phyloP scores from a whole-genome alignment of 2,113 vertebrate species.

The Catharus minimus region DNA sequence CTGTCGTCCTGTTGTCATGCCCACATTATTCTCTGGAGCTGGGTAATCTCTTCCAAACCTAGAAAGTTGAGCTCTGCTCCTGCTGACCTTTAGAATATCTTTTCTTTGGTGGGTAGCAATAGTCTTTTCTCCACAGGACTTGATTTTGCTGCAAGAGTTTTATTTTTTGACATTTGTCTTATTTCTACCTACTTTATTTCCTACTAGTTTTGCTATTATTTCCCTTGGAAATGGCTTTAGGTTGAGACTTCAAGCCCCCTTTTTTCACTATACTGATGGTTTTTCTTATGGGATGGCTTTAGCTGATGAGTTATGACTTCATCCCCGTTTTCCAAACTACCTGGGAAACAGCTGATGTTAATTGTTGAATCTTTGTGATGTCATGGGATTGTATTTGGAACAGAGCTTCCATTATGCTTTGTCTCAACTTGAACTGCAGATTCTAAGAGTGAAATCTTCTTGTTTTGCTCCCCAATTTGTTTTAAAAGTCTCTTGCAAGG shows the following conservation, averaged over 20 bases:
- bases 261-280: background rate
- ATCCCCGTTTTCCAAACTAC: slow-evolving; percentile 2
- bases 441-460: background rate
- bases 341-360: slow-evolving; percentile 54
- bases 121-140: background rate
- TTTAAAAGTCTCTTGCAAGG: slow-evolving; percentile 16
- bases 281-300: slow-evolving; percentile 2
- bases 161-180: background rate
- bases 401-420: slow-evolving; percentile 18
- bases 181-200: background rate
- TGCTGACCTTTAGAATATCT: background rate
- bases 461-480: slow-evolving; percentile 16
- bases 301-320: slow-evolving; percentile 11
- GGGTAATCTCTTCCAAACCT: background rate
- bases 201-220: background rate
- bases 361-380: slow-evolving; percentile 46
- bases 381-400: slow-evolving; percentile 48
- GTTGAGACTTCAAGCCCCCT: background rate
- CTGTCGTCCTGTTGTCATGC: background rate
- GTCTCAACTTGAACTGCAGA: background rate
- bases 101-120: background rate
- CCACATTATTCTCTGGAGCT: background rate
- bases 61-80: background rate
- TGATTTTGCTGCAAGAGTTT: background rate
- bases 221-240: slow-evolving; percentile 1